Base-by-base conservation (phyloP, 2,888 invertebrate genomes). In the Cecidostiba fungosa region DNA sequence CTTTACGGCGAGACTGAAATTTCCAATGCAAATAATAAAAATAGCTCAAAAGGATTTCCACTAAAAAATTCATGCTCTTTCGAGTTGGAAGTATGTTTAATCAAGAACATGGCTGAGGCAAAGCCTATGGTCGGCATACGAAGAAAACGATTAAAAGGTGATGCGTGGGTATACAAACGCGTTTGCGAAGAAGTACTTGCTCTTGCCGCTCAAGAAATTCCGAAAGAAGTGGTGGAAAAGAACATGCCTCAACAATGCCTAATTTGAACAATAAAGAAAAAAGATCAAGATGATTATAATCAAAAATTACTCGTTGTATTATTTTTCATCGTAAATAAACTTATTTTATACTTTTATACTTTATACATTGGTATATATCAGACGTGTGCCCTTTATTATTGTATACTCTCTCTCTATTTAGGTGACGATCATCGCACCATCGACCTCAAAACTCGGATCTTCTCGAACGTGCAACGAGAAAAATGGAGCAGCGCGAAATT, bases 101-200 rank as follows among this genome's bases (percentile, higher is more conserved):
- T 95, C 19, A 94, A 95, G 19, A 92, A 93, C 59, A 89, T 94
- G 86, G 92, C 91, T 3, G 89, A 89, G 74, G 89, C 89, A 1
- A 92, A 92, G 87, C 92, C 92, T 12, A 90, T 94, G 72, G 95
- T 95, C 5, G 97, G 96, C 43, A 95, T 97, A 83, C 94, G 96
- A 82, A 94, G 97, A 84, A 97, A 97, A 91, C 94, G 97, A 54
- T 94, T 97, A 70, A 96, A 96, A 91, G 97, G 97, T 0, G 96
- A 97, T 91, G 95, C 96, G 0, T 97, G 97, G 96, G 95, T 96
- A 88, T 97, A 97, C 93, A 97, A 97, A 92, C 95, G 95, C 88
- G 95, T 97, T 50, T 97, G 97, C 91, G 97, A 97, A 92, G 95
- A 97, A 91, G 95, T 97, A 39, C 92, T 96, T 39, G 94, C 95